These are phyloP conservation scores for Chaenocephalus aceratus DNA, from an alignment of 2,113 vertebrate genomes.

Conservation along the genomic window DNA sequence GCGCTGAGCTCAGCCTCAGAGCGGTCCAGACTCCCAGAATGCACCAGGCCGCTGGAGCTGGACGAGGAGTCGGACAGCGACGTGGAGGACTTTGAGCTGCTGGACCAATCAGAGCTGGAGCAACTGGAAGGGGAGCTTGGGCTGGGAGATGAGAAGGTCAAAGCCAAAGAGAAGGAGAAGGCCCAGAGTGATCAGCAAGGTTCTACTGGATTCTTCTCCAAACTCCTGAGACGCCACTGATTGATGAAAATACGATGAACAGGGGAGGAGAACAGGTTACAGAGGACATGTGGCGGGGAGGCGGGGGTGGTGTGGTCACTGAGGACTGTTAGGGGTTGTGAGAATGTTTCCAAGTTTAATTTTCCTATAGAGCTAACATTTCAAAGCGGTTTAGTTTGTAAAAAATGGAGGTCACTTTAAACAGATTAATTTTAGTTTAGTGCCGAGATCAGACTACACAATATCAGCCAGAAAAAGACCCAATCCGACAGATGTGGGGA, in stretches of 20 bases:
- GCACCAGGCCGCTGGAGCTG: conserved; percentile 67
- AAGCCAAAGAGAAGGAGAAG: conserved; percentile 62
- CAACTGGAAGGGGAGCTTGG: conserved; percentile 93
- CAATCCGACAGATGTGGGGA: no score
- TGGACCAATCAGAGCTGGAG: conserved; percentile 98
- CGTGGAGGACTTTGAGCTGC: conserved; percentile 97
- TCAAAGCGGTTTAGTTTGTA: neutral
- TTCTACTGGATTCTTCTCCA: conserved; percentile 90
- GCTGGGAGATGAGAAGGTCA: conserved; percentile 76
- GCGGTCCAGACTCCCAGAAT: conserved; percentile 23
- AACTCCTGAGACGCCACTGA: conserved; percentile 92
- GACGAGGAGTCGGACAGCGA: conserved; percentile 93
- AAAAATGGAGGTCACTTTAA: neutral
- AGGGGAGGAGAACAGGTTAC: conserved; percentile 6
- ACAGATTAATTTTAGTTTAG: neutral
- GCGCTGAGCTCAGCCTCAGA: neutral
- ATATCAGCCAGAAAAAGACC: neutral
- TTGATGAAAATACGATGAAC: neutral
- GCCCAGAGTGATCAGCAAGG: conserved; percentile 77
- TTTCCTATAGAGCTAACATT: conserved; percentile 16
- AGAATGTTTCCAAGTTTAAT: conserved; percentile 43
- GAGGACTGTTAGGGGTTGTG: neutral
- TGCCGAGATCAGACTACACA: conserved; percentile 14
- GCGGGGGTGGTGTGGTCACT: neutral
- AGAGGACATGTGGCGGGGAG: conserved; percentile 41